Base-by-base conservation (phyloP, 1,140 invertebrate genomes). In the Drosophila bipectinata region DNA sequence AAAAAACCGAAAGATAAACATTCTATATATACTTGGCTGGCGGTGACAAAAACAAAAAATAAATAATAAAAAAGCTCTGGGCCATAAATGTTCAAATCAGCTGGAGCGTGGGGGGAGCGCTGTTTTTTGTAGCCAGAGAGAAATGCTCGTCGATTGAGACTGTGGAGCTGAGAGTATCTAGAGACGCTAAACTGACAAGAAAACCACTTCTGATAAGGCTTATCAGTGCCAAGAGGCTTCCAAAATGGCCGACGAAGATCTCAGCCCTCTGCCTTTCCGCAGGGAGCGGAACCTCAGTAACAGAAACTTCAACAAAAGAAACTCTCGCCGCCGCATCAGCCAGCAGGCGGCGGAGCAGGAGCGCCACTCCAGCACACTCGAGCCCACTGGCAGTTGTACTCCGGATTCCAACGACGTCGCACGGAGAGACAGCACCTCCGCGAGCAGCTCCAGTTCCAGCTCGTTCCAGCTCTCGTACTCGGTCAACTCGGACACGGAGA, bases 221-320 rank as follows among this genome's bases (percentile, higher is more conserved):
- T 76, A 76, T 61, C 73, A 24, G n/a, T 15, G 41, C 12, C 0
- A 8, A 18, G 14, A 15, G 18, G 18, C 30, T 62, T 62, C 10
- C 54, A 60, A 57, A 53, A 90, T 90, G 89, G 81, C 72, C 49
- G 88, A 90, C 62, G 75, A 79, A 72, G 77, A 84, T 61, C 76
- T 84, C 48, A 91, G 90, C 52, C 87, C 90, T 60, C 60, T 87
- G 73, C 85, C 83, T 28, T 91, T 91, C 67, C 85, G 80, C 2
- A 77, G 90, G 58, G 90, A 91, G 57, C 82, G 90, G 37, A 91
- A 91, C 63, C 69, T 91, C 18, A 91, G 90, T 51, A 91, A 91
- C 67, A 75, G 90, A 6, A 91, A 91, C 60, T 91, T 91, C 41
- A 74, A 82, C 64, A 90, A 90, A 14, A 80, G 85, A 30, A 87